Conservation (phyloP, 2,888 invertebrate genomes). For the Sicus ferrugineus region DNA sequence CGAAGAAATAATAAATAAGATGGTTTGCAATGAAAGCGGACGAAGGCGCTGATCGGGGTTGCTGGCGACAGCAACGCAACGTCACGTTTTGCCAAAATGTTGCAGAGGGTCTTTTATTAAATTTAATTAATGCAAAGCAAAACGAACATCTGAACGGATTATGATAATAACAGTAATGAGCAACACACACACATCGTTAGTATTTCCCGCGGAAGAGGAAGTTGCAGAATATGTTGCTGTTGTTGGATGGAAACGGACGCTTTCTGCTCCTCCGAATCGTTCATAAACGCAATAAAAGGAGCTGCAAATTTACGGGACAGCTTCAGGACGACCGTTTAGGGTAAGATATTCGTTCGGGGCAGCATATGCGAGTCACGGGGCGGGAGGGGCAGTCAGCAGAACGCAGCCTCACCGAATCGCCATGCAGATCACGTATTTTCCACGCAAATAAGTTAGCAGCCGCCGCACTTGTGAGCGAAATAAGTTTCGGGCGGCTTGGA, state of each 20-base stretch:
- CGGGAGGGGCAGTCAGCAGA: conserved; percentile 2
- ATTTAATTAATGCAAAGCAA: conserved; percentile 59
- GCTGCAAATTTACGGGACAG: conserved; percentile 55
- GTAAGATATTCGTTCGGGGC: no score
- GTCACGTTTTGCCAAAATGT: conserved; percentile 51
- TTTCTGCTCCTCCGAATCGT: conserved; percentile 45
- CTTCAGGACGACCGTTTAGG: conserved; percentile 39
- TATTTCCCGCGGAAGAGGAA: conserved; percentile 13
- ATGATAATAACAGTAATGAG: conserved; percentile 22
- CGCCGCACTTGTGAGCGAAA: conserved; percentile 21
- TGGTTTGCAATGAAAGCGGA: background rate
- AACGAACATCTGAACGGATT: conserved; percentile 46
- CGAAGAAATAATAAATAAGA: no score
- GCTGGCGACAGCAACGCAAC: background rate
- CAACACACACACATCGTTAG: background rate
- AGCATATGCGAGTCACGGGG: no score
- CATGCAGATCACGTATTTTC: conserved; percentile 23
- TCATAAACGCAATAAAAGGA: conserved; percentile 60
- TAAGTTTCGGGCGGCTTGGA: background rate
- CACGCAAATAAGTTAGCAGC: conserved; percentile 8
- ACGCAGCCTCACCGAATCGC: conserved; percentile 23
- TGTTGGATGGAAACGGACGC: conserved; percentile 46
- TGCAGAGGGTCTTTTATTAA: conserved; percentile 59
- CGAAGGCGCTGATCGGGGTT: background rate
- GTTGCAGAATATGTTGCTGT: conserved; percentile 18